Conservation (phyloP, 2,888 invertebrate genomes). For the Morpho deidamia region DNA sequence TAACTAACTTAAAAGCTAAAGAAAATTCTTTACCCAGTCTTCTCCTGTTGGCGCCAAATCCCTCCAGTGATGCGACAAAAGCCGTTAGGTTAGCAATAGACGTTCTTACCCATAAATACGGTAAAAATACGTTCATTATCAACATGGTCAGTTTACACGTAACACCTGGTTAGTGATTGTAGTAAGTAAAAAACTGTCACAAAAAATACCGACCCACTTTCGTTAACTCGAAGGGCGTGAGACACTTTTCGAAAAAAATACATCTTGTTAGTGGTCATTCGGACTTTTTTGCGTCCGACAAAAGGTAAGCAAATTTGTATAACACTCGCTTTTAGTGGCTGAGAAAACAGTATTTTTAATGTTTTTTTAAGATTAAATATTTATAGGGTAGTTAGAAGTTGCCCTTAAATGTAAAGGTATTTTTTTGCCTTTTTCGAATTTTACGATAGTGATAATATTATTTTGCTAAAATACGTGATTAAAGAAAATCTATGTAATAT, state of each 20-base stretch:
- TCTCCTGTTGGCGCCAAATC: too few species aligned
- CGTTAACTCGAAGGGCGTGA: conserved; percentile 29
- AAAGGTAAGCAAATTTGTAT: conserved; percentile 28
- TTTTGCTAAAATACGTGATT: too few species aligned
- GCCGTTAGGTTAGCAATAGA: too few species aligned
- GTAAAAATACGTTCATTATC: too few species aligned
- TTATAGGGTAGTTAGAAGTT: conserved; percentile 19
- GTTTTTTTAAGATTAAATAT: conserved; percentile 17
- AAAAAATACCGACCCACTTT: conserved; percentile 4
- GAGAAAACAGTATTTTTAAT: conserved; percentile 28
- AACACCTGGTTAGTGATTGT: conserved; percentile 19
- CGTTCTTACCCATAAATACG: too few species aligned
- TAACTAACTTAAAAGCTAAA: too few species aligned
- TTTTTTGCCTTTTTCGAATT: background rate
- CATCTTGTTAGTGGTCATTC: conserved; percentile 33
- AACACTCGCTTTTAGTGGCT: conserved; percentile 28
- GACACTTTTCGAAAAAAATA: conserved; percentile 26
- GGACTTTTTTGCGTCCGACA: conserved; percentile 20
- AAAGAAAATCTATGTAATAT: too few species aligned
- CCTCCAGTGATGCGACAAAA: too few species aligned
- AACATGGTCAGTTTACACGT: background rate
- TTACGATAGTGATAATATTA: too few species aligned
- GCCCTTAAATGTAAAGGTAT: background rate
- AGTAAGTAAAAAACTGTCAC: conserved; percentile 8
- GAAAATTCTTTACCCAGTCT: too few species aligned